A percentile compares a stretch with the other conserved stretches of the same genome.
phyloP scores from a whole-genome alignment of 2,888 invertebrate genomes.

The Tenthredo amoena region DNA sequence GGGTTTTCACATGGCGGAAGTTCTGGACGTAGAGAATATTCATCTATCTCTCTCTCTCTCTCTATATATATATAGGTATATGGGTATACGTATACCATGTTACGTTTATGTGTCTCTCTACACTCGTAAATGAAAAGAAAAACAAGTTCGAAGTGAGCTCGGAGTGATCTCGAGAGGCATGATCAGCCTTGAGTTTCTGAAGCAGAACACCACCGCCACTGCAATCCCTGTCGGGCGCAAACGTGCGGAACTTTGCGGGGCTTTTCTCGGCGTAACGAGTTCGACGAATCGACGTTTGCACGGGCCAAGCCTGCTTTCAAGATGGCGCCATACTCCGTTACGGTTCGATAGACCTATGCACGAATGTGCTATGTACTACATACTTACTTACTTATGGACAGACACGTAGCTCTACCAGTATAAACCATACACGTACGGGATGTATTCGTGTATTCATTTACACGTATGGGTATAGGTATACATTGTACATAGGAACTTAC shows the following conservation, averaged over 20 bases:
- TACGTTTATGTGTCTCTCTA: background rate
- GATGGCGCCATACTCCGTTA: slow-evolving; percentile 49
- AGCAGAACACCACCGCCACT: slow-evolving; percentile 8
- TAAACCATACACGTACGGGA: background rate
- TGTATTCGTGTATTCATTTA: background rate
- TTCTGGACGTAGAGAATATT: background rate
- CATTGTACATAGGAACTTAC: background rate
- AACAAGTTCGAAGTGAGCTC: background rate
- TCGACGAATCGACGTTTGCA: slow-evolving; percentile 50
- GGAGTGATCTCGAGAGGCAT: slow-evolving; percentile 35
- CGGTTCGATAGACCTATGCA: slow-evolving; percentile 52
- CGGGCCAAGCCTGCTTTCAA: slow-evolving; percentile 45
- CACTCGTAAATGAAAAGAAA: background rate
- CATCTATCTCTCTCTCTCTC: background rate
- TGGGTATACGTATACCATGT: background rate
- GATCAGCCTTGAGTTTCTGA: slow-evolving; percentile 34
- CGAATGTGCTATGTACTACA: slow-evolving; percentile 36
- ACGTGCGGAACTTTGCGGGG: slow-evolving; percentile 46
- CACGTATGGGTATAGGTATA: background rate
- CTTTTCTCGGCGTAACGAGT: slow-evolving; percentile 43
- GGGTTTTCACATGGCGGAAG: slow-evolving; percentile 37
- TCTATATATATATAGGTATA: too few species aligned
- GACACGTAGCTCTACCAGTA: background rate
- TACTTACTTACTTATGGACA: slow-evolving; percentile 23
- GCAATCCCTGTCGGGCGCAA: slow-evolving; percentile 44